Percentiles rank a stretch among this genome's conserved stretches.
Conservation (phyloP, 2,888 invertebrate genomes). For the Hemistola chrysoprasaria region DNA sequence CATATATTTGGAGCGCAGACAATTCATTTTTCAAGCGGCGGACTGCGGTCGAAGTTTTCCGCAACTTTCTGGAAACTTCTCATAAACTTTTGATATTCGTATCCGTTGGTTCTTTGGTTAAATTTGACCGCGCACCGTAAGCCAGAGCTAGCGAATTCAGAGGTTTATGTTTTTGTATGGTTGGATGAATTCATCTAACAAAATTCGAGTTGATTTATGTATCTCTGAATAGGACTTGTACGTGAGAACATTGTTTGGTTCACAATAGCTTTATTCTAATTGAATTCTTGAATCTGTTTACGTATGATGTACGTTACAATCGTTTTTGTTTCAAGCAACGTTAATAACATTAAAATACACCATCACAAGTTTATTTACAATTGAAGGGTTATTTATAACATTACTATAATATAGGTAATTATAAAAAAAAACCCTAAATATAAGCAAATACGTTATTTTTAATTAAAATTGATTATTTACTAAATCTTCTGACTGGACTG, state of each 20-base stretch:
- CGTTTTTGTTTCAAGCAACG: no score
- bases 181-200: slow-evolving; percentile 10
- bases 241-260: not conserved
- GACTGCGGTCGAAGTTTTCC: slow-evolving; percentile 52
- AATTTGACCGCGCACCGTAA: slow-evolving; percentile 49
- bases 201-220: slow-evolving; percentile 11
- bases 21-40: slow-evolving; percentile 78
- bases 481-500: not conserved
- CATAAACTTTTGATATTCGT: slow-evolving; percentile 68
- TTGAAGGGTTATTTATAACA: no score
- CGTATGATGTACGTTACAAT: no score
- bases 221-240: not conserved
- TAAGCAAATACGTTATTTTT: no score
- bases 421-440: no score
- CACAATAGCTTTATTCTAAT: no score
- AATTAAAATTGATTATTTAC: not conserved
- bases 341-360: no score
- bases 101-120: slow-evolving; percentile 56
- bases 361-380: no score
- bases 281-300: not conserved
- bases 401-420: no score
- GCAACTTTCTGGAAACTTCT: slow-evolving; percentile 49
- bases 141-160: slow-evolving; percentile 32
- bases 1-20: slow-evolving; percentile 76
- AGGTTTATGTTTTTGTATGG: slow-evolving; percentile 25